phyloP scores from a whole-genome alignment of 2,797 vertebrate genomes.

The Phoebastria nigripes region DNA sequence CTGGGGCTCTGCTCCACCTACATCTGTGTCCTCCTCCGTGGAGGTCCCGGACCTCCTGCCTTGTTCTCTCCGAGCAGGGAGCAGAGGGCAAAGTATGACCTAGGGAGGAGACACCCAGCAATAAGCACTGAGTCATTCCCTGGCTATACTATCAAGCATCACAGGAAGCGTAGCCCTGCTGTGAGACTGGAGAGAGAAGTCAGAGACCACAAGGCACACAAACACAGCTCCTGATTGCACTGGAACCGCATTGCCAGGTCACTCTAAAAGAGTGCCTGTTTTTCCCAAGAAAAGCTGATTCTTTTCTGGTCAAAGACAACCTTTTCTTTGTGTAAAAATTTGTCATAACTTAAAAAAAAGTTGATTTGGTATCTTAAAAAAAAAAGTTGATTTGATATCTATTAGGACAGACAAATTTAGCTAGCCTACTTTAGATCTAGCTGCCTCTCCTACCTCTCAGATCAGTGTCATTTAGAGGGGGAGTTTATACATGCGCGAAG shows the following conservation, averaged over 20 bases:
- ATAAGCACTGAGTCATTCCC: rapidly evolving
- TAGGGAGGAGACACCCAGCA: neutral
- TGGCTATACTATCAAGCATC: neutral
- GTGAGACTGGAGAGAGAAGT: neutral
- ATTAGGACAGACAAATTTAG: neutral
- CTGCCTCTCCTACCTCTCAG: neutral
- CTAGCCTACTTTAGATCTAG: neutral
- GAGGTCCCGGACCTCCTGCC: neutral
- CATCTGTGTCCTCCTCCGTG: rapidly evolving
- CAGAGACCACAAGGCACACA: neutral
- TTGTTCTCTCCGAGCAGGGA: neutral
- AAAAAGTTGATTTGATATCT: neutral
- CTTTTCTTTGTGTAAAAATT: neutral
- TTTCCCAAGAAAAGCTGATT: neutral
- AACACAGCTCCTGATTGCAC: neutral
- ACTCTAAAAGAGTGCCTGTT: neutral
- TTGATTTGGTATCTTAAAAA: neutral
- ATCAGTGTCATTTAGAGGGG: neutral
- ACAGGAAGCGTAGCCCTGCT: neutral
- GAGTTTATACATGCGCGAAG: neutral
- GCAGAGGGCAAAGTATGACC: neutral
- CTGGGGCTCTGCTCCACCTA: neutral
- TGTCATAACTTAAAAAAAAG: neutral
- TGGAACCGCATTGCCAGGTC: neutral
- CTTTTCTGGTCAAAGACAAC: neutral